phyloP scores from a whole-genome alignment of 2,888 invertebrate genomes.

The Plebejus anna region DNA sequence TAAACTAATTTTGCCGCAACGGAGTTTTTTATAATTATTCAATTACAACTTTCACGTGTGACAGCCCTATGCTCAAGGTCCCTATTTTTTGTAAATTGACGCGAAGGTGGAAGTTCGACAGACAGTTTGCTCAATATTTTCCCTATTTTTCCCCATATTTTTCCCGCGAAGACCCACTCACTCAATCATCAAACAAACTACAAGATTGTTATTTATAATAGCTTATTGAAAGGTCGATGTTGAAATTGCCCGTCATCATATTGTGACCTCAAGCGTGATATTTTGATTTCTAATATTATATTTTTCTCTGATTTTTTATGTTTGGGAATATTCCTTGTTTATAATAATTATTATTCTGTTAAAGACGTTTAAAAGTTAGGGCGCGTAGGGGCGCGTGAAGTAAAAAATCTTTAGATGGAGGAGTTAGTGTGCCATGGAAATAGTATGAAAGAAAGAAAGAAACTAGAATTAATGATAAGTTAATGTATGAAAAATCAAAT shows the following conservation, averaged over 20 bases:
- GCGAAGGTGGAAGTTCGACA: neutral
- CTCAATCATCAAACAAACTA: neutral
- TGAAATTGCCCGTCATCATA: neutral
- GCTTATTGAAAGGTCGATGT: neutral
- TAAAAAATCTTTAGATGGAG: no score
- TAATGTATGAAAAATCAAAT: no score
- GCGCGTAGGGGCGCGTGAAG: no score
- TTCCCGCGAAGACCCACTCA: neutral
- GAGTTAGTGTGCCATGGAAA: no score
- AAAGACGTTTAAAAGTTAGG: no score
- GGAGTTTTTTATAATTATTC: no score
- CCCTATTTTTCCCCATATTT: neutral
- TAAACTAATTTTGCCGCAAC: no score
- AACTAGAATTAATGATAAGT: no score
- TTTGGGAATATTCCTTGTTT: no score
- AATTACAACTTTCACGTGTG: neutral
- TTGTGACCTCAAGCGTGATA: neutral
- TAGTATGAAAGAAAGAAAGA: no score
- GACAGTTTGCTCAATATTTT: neutral
- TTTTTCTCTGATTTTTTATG: no score
- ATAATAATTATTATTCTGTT: no score
- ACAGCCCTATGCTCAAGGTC: neutral
- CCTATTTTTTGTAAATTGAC: constrained; percentile 5
- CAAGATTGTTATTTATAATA: neutral
- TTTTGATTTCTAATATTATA: neutral